phyloP scores from a whole-genome alignment of 2,113 vertebrate genomes.

The Coryphaenoides rupestris region DNA sequence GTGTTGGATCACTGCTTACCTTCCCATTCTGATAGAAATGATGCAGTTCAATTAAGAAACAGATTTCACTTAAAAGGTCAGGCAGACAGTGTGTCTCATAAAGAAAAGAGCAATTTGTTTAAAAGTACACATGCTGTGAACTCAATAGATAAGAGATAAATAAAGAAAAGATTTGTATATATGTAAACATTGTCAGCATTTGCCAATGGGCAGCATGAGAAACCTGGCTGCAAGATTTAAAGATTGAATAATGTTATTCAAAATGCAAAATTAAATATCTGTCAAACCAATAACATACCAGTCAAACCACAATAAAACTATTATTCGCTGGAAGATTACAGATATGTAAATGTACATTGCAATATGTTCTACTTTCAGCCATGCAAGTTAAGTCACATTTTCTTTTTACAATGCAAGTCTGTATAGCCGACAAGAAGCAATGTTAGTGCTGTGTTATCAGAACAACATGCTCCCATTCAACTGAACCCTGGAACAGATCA shows the following conservation, averaged over 20 bases:
- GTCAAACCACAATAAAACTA: slow-evolving; percentile 14
- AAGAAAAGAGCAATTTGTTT: slow-evolving; percentile 35
- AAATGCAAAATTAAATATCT: neutral
- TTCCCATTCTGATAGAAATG: slow-evolving; percentile 79
- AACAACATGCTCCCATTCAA: slow-evolving; percentile 35
- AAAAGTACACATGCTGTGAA: neutral
- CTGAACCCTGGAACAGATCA: slow-evolving; percentile 37
- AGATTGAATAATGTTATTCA: neutral
- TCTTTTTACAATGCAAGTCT: slow-evolving; percentile 25
- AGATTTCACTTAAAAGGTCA: slow-evolving; percentile 70
- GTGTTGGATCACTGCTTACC: slow-evolving; percentile 67
- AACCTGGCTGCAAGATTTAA: neutral
- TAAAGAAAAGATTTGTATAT: too few species aligned
- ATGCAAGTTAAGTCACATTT: slow-evolving; percentile 41
- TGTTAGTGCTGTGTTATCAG: slow-evolving; percentile 10
- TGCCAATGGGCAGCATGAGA: neutral
- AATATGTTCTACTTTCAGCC: slow-evolving; percentile 39
- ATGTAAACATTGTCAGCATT: too few species aligned
- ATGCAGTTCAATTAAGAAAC: slow-evolving; percentile 75
- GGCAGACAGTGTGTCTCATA: slow-evolving; percentile 41
- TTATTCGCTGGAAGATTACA: slow-evolving; percentile 13
- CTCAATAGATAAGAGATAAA: too few species aligned
- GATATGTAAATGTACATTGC: slow-evolving; percentile 16
- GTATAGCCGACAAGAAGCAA: slow-evolving; percentile 20
- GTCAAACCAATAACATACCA: slow-evolving; percentile 6